phyloP scores from a whole-genome alignment of 2,888 invertebrate species.

The Lepidochrysops patricia region DNA sequence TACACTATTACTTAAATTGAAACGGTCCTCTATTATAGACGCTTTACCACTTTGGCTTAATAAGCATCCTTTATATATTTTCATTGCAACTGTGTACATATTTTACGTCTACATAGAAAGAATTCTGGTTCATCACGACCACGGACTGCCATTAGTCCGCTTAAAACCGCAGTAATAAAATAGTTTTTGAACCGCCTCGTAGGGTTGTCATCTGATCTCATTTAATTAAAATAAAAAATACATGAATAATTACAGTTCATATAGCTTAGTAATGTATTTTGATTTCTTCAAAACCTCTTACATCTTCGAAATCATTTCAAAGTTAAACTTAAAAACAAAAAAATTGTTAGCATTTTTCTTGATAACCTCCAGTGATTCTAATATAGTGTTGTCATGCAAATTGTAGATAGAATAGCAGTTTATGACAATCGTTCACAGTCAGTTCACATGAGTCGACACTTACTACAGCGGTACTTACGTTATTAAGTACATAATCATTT shows the following conservation, averaged over 20 bases:
- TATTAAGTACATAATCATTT: not conserved
- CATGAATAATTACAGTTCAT: no score
- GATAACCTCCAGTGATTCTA: not conserved
- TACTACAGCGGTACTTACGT: not conserved
- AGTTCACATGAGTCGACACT: not conserved
- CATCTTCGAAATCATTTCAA: no score
- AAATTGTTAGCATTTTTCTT: no score
- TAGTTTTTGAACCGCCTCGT: not conserved
- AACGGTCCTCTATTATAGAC: no score
- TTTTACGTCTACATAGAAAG: not conserved
- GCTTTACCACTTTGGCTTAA: no score
- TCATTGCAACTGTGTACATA: not conserved
- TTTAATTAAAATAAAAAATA: no score
- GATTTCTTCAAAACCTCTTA: no score
- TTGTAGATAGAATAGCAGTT: not conserved
- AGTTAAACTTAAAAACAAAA: no score
- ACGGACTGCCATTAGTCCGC: not conserved
- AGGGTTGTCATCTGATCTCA: not conserved
- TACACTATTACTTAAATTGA: no score
- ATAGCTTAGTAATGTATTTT: no score
- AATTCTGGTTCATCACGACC: conserved; percentile 4
- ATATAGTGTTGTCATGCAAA: not conserved
- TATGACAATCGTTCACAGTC: not conserved
- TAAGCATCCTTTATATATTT: not conserved
- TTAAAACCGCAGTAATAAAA: conserved; percentile 11